Evolutionary conservation across 2,888 invertebrate genomes (phyloP).

Genomic region (Chloromyia formosa): DNA sequence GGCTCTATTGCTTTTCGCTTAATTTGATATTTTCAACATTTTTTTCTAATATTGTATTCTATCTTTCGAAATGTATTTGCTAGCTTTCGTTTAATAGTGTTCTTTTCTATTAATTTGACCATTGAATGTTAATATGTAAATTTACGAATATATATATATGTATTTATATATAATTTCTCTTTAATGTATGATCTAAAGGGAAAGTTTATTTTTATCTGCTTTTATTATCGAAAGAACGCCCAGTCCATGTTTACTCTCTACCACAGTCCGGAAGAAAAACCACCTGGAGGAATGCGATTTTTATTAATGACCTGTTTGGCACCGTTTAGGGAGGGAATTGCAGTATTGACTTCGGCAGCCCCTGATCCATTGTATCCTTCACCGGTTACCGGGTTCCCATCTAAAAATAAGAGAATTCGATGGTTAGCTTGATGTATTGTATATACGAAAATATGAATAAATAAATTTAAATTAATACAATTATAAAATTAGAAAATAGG

Average conservation of each 20-base stretch:
- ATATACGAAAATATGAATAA: slow-evolving; percentile 20
- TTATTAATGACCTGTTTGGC: slow-evolving; percentile 63
- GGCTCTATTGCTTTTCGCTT: slow-evolving; percentile 8
- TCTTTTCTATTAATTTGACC: slow-evolving; percentile 24
- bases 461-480: not conserved
- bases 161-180: not conserved
- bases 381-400: slow-evolving; percentile 68
- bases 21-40: not conserved
- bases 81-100: not conserved
- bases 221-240: not conserved
- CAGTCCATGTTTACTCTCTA: slow-evolving; percentile 55
- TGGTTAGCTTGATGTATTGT: no score
- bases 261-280: slow-evolving; percentile 64
- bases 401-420: slow-evolving; percentile 55
- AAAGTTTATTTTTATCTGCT: slow-evolving; percentile 17
- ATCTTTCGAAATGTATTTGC: not conserved
- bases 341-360: slow-evolving; percentile 58
- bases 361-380: slow-evolving; percentile 64
- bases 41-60: not conserved
- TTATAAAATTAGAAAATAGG: slow-evolving; percentile 20
- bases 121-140: slow-evolving; percentile 2
- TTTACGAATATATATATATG: slow-evolving; percentile 7
- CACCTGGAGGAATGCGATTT: slow-evolving; percentile 65
- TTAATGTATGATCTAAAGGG: slow-evolving; percentile 8
- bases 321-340: slow-evolving; percentile 58